Conservation (phyloP, 2,888 invertebrate genomes). For the Acrobasis consociella region DNA sequence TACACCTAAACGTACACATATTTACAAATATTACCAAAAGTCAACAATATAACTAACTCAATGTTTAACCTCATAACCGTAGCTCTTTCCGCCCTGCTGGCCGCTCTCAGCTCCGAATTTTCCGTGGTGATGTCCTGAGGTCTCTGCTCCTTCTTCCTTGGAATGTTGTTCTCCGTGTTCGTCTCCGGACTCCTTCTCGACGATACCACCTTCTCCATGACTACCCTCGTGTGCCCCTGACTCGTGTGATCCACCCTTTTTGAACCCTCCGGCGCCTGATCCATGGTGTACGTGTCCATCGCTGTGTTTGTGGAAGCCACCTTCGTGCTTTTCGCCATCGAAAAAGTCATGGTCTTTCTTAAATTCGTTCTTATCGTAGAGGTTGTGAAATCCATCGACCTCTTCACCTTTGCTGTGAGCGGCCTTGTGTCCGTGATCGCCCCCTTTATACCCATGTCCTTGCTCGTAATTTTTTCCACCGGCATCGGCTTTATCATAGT, state of each 20-base stretch:
- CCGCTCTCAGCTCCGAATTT: constrained; percentile 70
- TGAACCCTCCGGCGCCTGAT: constrained; percentile 74
- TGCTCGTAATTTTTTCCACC: constrained; percentile 77
- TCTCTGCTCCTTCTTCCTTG: constrained; percentile 74
- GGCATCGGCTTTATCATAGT: constrained; percentile 73
- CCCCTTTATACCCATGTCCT: constrained; percentile 78
- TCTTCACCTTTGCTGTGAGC: constrained; percentile 84
- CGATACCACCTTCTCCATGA: constrained; percentile 75
- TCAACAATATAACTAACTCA: constrained; percentile 65
- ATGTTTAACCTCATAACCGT: constrained; percentile 71
- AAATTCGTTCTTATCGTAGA: constrained; percentile 87
- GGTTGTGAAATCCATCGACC: constrained; percentile 86
- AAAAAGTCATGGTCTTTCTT: constrained; percentile 88
- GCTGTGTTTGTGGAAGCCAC: constrained; percentile 83
- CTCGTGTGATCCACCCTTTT: constrained; percentile 80
- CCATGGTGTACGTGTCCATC: constrained; percentile 77
- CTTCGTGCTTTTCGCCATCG: constrained; percentile 84
- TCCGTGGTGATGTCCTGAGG: constrained; percentile 72
- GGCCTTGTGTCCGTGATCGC: constrained; percentile 76
- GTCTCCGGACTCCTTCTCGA: constrained; percentile 76
- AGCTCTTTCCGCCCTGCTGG: constrained; percentile 61
- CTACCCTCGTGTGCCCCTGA: constrained; percentile 74
- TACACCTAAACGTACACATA: constrained; percentile 56
- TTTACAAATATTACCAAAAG: constrained; percentile 70
- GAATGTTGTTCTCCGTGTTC: constrained; percentile 72